These are phyloP conservation scores for Taenioides sp. DNA, from an alignment of 2,797 vertebrate species.

Conservation along the genomic window DNA sequence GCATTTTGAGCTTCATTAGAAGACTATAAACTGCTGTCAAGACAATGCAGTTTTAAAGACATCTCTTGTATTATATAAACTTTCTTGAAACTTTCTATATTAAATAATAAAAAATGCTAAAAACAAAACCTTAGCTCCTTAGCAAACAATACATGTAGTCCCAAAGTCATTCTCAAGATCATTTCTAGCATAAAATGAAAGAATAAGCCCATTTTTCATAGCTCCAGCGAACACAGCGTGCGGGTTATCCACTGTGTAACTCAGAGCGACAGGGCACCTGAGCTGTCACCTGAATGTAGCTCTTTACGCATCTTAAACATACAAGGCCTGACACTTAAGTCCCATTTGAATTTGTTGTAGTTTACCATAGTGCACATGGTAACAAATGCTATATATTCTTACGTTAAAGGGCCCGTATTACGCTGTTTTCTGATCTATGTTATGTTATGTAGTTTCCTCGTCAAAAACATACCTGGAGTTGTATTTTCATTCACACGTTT, in stretches of 20 bases:
- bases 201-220: background rate
- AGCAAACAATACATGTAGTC: background rate
- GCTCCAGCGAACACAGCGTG: background rate
- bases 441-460: no score
- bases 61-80: no score
- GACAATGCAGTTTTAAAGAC: no score
- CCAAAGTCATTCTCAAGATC: slow-evolving; percentile 7
- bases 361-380: background rate
- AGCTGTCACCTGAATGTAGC: slow-evolving; percentile 2
- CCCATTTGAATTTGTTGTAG: background rate
- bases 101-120: background rate
- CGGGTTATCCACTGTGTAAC: slow-evolving; percentile 8
- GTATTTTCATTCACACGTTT: no score
- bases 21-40: no score
- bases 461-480: no score
- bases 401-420: no score
- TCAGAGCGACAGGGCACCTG: slow-evolving; percentile 9
- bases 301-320: slow-evolving; percentile 9
- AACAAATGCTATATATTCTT: no score
- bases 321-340: background rate
- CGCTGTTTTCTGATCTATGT: no score
- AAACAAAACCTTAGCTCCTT: background rate
- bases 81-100: no score
- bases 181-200: slow-evolving; percentile 4
- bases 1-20: no score